phyloP scores from a whole-genome alignment of 2,113 vertebrate species.

The Corydoras maculifer region DNA sequence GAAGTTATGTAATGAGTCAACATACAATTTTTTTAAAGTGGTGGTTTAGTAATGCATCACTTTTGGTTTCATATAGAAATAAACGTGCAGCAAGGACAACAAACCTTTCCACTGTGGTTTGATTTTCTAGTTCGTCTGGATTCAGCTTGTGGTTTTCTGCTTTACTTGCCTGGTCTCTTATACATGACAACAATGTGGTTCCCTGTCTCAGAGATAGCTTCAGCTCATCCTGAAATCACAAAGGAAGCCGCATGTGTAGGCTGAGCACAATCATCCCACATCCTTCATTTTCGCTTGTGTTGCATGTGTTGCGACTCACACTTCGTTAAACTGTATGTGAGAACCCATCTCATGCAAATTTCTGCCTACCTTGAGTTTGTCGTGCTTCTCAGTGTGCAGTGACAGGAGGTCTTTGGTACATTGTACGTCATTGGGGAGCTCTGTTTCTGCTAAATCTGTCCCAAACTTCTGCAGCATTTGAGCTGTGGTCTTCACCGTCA shows the following conservation, averaged over 20 bases:
- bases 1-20: too few relatives aligned
- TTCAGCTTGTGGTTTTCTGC: slow-evolving; percentile 71
- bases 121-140: slow-evolving; percentile 82
- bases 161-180: slow-evolving; percentile 77
- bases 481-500: slow-evolving; percentile 87
- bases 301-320: neutral
- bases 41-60: too few relatives aligned
- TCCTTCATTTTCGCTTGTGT: neutral
- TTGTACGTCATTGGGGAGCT: slow-evolving; percentile 81
- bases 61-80: too few relatives aligned
- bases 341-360: too few relatives aligned
- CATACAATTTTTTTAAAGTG: too few relatives aligned
- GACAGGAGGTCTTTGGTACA: slow-evolving; percentile 82
- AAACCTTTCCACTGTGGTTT: slow-evolving; percentile 84
- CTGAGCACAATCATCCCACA: neutral
- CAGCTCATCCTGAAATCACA: slow-evolving; percentile 73
- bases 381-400: slow-evolving; percentile 71
- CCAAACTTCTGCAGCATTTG: slow-evolving; percentile 89
- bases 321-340: neutral
- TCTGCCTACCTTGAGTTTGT: slow-evolving; percentile 74
- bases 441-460: slow-evolving; percentile 75
- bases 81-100: neutral
- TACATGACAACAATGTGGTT: slow-evolving; percentile 76
- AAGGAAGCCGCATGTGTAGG: neutral
- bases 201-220: slow-evolving; percentile 83